Percentiles rank a stretch among this genome's conserved stretches.
phyloP scores from a whole-genome alignment of 2,888 invertebrate genomes.

The Aphodius granarius region DNA sequence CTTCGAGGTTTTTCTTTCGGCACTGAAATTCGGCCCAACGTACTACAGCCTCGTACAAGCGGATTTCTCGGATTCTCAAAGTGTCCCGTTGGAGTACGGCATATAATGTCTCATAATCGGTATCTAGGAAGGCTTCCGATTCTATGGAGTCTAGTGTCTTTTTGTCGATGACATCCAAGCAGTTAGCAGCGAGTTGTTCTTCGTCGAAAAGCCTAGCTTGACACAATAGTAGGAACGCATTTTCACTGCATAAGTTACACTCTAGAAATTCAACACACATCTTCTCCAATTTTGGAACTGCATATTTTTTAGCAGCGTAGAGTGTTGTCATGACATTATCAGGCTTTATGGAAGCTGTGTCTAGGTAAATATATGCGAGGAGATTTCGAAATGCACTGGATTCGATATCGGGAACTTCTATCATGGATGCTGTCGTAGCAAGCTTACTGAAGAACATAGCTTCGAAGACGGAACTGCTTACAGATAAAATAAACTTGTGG shows the following conservation, averaged over 20 bases:
- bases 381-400: conserved; percentile 79
- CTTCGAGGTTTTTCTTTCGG: conserved; percentile 63
- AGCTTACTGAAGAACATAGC: conserved; percentile 19
- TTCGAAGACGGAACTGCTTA: conserved; percentile 20
- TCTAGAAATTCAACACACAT: conserved; percentile 80
- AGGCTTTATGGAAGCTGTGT: conserved; percentile 80
- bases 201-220: conserved; percentile 82
- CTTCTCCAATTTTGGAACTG: conserved; percentile 78
- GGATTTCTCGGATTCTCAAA: conserved; percentile 75
- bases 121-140: conserved; percentile 81
- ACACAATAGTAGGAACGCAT: conserved; percentile 79
- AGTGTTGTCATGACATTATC: conserved; percentile 86
- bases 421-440: conserved; percentile 42
- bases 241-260: conserved; percentile 76
- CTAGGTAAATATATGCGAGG: conserved; percentile 74
- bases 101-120: conserved; percentile 77
- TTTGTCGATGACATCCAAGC: conserved; percentile 82
- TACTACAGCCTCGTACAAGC: conserved; percentile 73
- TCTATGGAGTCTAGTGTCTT: conserved; percentile 77
- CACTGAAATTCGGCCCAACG: conserved; percentile 80
- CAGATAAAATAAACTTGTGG: conserved; percentile 17
- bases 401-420: conserved; percentile 82
- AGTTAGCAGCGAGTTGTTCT: conserved; percentile 76
- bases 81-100: conserved; percentile 78
- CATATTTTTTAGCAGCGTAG: conserved; percentile 86